These are phyloP conservation scores for Amaurobius ferox DNA, from an alignment of 2,888 invertebrate species.

Conservation along the genomic window DNA sequence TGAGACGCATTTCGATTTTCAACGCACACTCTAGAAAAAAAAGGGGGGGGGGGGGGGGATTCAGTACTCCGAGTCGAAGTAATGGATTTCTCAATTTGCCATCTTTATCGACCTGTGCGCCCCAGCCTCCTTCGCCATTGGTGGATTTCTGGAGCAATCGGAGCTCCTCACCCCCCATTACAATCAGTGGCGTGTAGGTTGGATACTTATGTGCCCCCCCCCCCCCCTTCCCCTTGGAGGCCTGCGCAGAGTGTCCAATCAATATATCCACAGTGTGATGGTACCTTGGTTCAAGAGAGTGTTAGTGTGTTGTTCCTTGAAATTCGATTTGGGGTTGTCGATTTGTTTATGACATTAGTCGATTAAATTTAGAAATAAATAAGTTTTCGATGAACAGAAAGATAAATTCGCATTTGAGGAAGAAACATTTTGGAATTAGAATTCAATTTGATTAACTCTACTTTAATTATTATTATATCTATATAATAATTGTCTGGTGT, in stretches of 20 bases:
- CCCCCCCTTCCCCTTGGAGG: slow-evolving; percentile 6
- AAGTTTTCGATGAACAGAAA: background rate
- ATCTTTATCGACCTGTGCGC: slow-evolving; percentile 52
- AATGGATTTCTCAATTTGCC: slow-evolving; percentile 16
- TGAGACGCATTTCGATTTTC: slow-evolving; percentile 3
- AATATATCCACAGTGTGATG: slow-evolving; percentile 31
- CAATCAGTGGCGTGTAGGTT: slow-evolving; percentile 12
- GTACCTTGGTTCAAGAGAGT: background rate
- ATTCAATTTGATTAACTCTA: too few relatives aligned
- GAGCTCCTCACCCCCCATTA: background rate
- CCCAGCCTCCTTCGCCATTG: slow-evolving; percentile 33
- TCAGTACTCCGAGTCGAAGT: background rate
- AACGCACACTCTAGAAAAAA: background rate
- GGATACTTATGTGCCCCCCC: slow-evolving; percentile 9
- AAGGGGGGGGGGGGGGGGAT: background rate
- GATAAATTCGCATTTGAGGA: background rate
- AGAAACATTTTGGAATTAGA: background rate
- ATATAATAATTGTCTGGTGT: too few relatives aligned
- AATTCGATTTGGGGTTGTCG: slow-evolving; percentile 4
- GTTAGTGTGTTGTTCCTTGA: background rate
- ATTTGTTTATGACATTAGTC: slow-evolving; percentile 12
- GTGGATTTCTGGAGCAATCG: slow-evolving; percentile 54
- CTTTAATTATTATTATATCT: too few relatives aligned
- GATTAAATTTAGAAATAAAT: slow-evolving; percentile 11
- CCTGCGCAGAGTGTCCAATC: slow-evolving; percentile 56